phyloP scores from a whole-genome alignment of 2,888 invertebrate species.

The Drosophila robusta region DNA sequence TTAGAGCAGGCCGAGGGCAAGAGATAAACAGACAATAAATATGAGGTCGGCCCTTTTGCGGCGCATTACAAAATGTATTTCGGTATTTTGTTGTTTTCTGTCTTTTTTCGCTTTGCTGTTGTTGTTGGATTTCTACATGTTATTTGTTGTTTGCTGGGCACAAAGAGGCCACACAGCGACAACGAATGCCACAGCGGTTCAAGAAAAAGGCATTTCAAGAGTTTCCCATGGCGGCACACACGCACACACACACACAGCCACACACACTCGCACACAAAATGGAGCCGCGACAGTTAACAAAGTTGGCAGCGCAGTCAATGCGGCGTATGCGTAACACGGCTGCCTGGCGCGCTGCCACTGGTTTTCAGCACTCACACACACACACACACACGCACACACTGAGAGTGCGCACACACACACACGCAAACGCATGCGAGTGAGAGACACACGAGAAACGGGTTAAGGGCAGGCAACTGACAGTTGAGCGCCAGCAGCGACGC shows the following conservation, averaged over 20 bases:
- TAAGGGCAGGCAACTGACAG: conserved; percentile 72
- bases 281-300: conserved; percentile 61
- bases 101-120: conserved; percentile 9
- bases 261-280: conserved; percentile 40
- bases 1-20: conserved; percentile 35
- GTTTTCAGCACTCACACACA: conserved; percentile 65
- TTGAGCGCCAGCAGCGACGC: conserved; percentile 58
- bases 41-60: conserved; percentile 57
- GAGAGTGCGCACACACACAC: conserved; percentile 9
- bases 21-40: conserved; percentile 78
- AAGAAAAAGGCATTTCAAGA: conserved; percentile 58
- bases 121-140: conserved; percentile 41
- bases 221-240: conserved; percentile 69
- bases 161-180: conserved; percentile 76
- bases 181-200: conserved; percentile 53
- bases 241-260: conserved; percentile 10
- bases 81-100: conserved; percentile 20
- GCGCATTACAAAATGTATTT: conserved; percentile 58
- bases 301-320: conserved; percentile 64
- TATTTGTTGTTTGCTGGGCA: conserved; percentile 53
- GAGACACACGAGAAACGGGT: conserved; percentile 62
- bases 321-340: conserved; percentile 80
- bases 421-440: conserved; percentile 12
- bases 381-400: conserved; percentile 18
- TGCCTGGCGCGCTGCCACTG: conserved; percentile 76